Percentiles rank a stretch among this genome's conserved stretches.
phyloP scores from a whole-genome alignment of 23 tunicate species.

The Trididemnum clinides region DNA sequence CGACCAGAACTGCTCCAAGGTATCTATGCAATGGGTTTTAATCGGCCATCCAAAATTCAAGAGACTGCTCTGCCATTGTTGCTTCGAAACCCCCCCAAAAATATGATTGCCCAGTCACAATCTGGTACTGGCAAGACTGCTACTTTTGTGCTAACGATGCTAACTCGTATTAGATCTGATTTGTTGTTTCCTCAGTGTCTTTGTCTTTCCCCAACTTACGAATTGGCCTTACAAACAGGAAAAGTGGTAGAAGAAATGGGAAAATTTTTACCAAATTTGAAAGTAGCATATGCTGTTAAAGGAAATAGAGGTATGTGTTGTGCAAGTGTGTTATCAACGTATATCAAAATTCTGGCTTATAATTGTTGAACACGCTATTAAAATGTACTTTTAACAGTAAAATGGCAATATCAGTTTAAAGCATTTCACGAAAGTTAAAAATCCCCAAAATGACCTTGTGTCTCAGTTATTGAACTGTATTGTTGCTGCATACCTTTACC shows the following conservation, averaged over 20 bases:
- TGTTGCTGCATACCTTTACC: no score
- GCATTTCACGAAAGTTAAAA: no score
- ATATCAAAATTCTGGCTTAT: no score
- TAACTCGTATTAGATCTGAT: slow-evolving; percentile 59
- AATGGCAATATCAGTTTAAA: no score
- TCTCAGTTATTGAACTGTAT: no score
- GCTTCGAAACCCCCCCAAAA: slow-evolving; percentile 86
- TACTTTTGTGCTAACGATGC: slow-evolving; percentile 97
- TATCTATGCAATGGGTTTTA: slow-evolving; percentile 91
- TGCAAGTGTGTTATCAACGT: no score
- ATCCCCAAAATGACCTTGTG: no score
- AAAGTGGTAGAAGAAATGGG: slow-evolving; percentile 94
- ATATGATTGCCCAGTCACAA: slow-evolving; percentile 98
- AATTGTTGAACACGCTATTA: no score
- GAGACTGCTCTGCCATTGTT: slow-evolving; percentile 95
- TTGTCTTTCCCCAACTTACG: slow-evolving; percentile 91
- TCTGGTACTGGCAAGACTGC: slow-evolving; percentile 99
- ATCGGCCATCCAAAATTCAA: slow-evolving; percentile 95
- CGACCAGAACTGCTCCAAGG: slow-evolving; percentile 69
- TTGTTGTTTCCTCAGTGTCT: slow-evolving; percentile 71
- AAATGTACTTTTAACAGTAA: no score
- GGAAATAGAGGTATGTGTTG: slow-evolving; percentile 84
- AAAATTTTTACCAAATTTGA: slow-evolving; percentile 56
- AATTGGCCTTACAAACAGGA: slow-evolving; percentile 97
- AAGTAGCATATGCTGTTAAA: slow-evolving; percentile 87